Evolutionary conservation across 2,113 vertebrate species (phyloP).

Genomic region (Podilymbus podiceps): DNA sequence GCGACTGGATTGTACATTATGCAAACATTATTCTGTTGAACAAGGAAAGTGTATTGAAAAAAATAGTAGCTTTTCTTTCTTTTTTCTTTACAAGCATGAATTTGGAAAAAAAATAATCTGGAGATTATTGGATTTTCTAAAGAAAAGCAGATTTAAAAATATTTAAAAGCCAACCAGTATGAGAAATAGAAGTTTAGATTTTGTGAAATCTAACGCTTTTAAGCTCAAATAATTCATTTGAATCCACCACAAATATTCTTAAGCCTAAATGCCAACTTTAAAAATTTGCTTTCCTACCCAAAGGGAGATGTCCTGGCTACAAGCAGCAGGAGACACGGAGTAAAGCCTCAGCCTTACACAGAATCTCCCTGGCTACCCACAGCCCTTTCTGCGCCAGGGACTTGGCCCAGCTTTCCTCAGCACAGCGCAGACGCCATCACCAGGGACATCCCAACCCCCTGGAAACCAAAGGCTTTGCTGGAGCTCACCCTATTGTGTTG

Average conservation of each 20-base stretch:
- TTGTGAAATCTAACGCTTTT: background rate
- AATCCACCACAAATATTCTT: background rate
- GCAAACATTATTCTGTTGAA: background rate
- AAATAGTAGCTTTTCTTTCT: rapidly evolving
- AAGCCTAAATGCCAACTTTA: background rate
- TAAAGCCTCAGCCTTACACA: background rate
- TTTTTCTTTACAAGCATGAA: background rate
- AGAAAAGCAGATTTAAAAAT: constrained; percentile 5
- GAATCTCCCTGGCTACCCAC: background rate
- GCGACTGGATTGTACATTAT: background rate
- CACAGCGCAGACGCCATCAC: background rate
- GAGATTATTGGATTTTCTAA: background rate
- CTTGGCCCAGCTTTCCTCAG: background rate
- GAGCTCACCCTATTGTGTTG: background rate
- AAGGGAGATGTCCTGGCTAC: background rate
- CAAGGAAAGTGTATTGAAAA: background rate
- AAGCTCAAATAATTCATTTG: background rate
- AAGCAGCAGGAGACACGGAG: background rate
- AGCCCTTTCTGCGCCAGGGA: background rate
- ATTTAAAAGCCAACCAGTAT: background rate
- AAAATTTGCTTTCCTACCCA: background rate
- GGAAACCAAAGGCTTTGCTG: background rate
- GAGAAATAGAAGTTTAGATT: background rate
- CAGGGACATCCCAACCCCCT: background rate
- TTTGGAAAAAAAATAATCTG: background rate